Percentiles rank a stretch among this genome's conserved stretches.
These are phyloP conservation scores for Athene cunicularia DNA, from an alignment of 2,113 vertebrate genomes.

Conservation along the genomic window DNA sequence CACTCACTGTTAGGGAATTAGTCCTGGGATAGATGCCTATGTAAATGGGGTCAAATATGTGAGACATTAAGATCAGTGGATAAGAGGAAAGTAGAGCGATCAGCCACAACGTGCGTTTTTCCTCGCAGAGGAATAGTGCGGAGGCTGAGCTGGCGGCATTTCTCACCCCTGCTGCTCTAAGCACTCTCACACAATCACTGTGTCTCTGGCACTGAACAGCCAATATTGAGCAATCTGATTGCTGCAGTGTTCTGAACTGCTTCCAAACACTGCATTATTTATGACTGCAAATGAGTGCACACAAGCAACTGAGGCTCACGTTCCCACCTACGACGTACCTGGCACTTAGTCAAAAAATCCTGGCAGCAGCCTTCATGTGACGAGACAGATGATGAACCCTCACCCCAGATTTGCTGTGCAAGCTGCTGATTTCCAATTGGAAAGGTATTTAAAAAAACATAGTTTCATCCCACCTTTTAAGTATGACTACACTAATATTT, in stretches of 20 bases:
- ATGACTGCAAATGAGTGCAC: neutral
- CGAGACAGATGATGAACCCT: neutral
- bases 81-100: neutral
- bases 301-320: neutral
- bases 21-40: neutral
- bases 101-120: neutral
- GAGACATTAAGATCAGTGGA: neutral
- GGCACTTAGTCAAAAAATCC: neutral
- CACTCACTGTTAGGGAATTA: neutral
- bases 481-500: neutral
- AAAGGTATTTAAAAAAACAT: neutral
- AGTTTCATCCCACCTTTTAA: neutral
- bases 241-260: neutral
- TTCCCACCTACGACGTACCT: neutral
- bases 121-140: neutral
- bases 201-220: neutral
- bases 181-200: neutral
- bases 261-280: slow-evolving; percentile 16
- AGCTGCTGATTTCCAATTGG: neutral
- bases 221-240: neutral
- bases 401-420: neutral
- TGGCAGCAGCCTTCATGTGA: neutral
- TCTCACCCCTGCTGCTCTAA: neutral
- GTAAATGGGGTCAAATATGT: slow-evolving; percentile 3
- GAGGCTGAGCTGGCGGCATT: neutral